Evolutionary conservation across 2,888 invertebrate genomes (phyloP).

Genomic region (Lysandra bellargus): DNA sequence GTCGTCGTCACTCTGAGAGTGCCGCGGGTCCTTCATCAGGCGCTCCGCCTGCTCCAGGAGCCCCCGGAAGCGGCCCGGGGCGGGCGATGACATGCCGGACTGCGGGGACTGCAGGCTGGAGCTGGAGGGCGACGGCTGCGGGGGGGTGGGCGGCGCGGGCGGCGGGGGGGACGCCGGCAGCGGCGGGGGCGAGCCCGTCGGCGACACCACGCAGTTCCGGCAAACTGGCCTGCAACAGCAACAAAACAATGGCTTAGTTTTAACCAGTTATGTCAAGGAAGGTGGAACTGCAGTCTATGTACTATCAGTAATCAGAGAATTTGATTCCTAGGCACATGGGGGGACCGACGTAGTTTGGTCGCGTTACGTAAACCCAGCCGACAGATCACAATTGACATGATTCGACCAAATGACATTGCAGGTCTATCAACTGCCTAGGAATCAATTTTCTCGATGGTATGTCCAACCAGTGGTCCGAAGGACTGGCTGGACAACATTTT

Average conservation of each 20-base stretch:
- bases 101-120: constrained; percentile 62
- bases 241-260: constrained; percentile 43
- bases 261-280: too few species aligned
- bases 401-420: too few species aligned
- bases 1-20: constrained; percentile 97
- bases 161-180: constrained; percentile 67
- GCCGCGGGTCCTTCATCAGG: constrained; percentile 87
- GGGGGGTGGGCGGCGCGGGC: constrained; percentile 62
- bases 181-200: constrained; percentile 71
- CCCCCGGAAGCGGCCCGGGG: constrained; percentile 71
- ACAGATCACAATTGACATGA: too few species aligned
- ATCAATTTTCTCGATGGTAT: too few species aligned
- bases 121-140: constrained; percentile 66
- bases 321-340: too few species aligned
- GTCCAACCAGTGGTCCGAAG: too few species aligned
- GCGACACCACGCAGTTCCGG: constrained; percentile 87
- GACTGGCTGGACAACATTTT: too few species aligned
- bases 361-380: too few species aligned
- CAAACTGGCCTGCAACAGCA: constrained; percentile 87
- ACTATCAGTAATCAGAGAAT: too few species aligned
- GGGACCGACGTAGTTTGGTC: too few species aligned
- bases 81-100: constrained; percentile 73
- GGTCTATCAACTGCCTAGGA: too few species aligned
- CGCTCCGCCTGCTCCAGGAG: constrained; percentile 78
- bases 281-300: too few species aligned